phyloP scores from a whole-genome alignment of 2,113 vertebrate species.

The Scomber colias region DNA sequence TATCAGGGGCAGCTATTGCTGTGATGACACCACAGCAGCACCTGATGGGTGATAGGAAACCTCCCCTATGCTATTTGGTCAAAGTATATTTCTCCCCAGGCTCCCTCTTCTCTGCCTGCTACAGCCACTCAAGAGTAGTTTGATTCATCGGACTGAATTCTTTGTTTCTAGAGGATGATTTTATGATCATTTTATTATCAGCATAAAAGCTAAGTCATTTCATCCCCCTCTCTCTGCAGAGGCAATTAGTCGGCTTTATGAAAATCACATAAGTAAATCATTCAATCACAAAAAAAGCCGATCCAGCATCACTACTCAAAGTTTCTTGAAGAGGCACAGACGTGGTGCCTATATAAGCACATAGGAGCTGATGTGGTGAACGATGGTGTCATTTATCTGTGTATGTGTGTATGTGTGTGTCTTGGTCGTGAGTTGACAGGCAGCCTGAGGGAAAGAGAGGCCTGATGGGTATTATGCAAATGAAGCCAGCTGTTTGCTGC shows the following conservation, averaged over 20 bases:
- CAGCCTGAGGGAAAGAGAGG: slow-evolving; percentile 69
- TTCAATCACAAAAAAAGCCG: slow-evolving; percentile 38
- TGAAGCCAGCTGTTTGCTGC: slow-evolving; percentile 80
- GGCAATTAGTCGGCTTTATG: slow-evolving; percentile 62
- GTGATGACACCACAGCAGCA: slow-evolving; percentile 37
- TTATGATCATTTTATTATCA: slow-evolving; percentile 68
- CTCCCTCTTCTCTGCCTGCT: slow-evolving; percentile 36
- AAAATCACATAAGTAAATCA: slow-evolving; percentile 67
- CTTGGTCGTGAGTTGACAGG: slow-evolving; percentile 70
- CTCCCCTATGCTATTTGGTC: slow-evolving; percentile 35
- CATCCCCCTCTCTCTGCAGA: slow-evolving; percentile 52
- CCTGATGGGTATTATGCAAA: slow-evolving; percentile 82
- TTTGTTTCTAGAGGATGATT: slow-evolving; percentile 63
- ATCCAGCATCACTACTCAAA: slow-evolving; percentile 9
- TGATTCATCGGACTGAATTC: slow-evolving; percentile 58
- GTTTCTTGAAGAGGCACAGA: slow-evolving; percentile 5
- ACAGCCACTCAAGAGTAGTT: slow-evolving; percentile 45
- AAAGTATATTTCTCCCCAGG: slow-evolving; percentile 54
- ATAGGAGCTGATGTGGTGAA: slow-evolving; percentile 31
- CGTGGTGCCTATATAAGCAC: slow-evolving; percentile 17
- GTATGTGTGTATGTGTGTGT: slow-evolving; percentile 47
- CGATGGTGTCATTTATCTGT: slow-evolving; percentile 20
- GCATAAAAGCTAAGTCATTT: slow-evolving; percentile 56
- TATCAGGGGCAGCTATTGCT: slow-evolving; percentile 32
- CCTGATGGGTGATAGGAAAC: slow-evolving; percentile 36